These are phyloP conservation scores for Dusona sp. DNA, from an alignment of 2,888 invertebrate genomes.

Conservation along the genomic window DNA sequence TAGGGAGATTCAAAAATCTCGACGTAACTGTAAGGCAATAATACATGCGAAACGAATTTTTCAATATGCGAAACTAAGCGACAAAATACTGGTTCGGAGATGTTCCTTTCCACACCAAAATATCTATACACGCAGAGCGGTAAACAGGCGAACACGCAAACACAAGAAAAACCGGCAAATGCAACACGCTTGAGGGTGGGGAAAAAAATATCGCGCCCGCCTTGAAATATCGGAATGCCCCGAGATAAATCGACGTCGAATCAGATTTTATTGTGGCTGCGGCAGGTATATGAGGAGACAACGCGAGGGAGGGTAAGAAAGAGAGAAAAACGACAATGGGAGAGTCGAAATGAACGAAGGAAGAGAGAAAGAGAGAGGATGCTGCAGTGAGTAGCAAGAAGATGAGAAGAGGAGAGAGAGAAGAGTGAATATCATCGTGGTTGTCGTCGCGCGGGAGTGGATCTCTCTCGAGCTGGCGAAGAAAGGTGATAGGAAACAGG, in stretches of 20 bases:
- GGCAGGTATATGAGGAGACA: slow-evolving; percentile 64
- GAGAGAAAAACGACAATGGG: slow-evolving; percentile 42
- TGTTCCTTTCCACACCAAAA: slow-evolving; percentile 13
- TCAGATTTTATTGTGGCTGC: slow-evolving; percentile 81
- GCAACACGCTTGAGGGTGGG: slow-evolving; percentile 45
- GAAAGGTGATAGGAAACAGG: slow-evolving; percentile 84
- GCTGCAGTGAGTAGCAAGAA: slow-evolving; percentile 23
- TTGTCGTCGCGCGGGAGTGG: slow-evolving; percentile 63
- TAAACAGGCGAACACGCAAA: background rate
- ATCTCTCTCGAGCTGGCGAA: slow-evolving; percentile 72
- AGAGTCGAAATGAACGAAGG: slow-evolving; percentile 40
- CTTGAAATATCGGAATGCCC: slow-evolving; percentile 78
- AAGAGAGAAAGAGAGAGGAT: slow-evolving; percentile 56
- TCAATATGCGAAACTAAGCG: background rate
- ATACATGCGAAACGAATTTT: slow-evolving; percentile 15
- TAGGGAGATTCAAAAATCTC: background rate
- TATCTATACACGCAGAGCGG: slow-evolving; percentile 7
- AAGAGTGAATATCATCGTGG: slow-evolving; percentile 62
- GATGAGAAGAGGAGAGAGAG: slow-evolving; percentile 63
- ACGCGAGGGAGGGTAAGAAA: slow-evolving; percentile 43
- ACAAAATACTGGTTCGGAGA: slow-evolving; percentile 27
- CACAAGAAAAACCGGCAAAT: slow-evolving; percentile 46
- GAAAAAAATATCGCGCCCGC: slow-evolving; percentile 74
- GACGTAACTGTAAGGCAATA: background rate
- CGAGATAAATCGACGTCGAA: slow-evolving; percentile 84